phyloP scores from a whole-genome alignment of 1,140 invertebrate species.

The Hyposmocoma kahamanoa region DNA sequence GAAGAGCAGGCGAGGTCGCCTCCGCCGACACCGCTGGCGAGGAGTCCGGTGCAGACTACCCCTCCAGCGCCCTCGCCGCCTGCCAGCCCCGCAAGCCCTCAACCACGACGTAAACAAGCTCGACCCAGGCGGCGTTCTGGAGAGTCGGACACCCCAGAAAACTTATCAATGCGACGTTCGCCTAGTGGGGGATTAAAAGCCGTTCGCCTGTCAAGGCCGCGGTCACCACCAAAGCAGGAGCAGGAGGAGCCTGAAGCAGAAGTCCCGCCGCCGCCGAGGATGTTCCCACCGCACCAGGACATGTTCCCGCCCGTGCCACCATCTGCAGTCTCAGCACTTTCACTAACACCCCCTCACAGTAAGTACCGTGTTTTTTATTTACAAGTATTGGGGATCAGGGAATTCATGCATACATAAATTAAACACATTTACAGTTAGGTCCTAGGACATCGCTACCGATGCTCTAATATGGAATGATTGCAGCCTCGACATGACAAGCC shows the following conservation, averaged over 20 bases:
- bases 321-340: slow-evolving; percentile 81
- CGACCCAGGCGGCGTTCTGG: slow-evolving; percentile 86
- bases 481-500: too few relatives aligned
- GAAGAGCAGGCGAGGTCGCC: slow-evolving; percentile 60
- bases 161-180: slow-evolving; percentile 73
- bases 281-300: slow-evolving; percentile 75
- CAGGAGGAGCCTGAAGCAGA: slow-evolving; percentile 45
- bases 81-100: slow-evolving; percentile 79
- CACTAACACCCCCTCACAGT: slow-evolving; percentile 85
- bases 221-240: slow-evolving; percentile 54
- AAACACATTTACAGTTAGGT: too few relatives aligned
- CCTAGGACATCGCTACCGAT: too few relatives aligned
- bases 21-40: slow-evolving; percentile 70
- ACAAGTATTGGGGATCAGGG: too few relatives aligned
- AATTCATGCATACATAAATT: too few relatives aligned
- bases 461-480: too few relatives aligned
- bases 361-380: slow-evolving; percentile 64
- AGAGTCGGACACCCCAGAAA: slow-evolving; percentile 74
- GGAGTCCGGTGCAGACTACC: slow-evolving; percentile 74
- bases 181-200: slow-evolving; percentile 76
- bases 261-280: slow-evolving; percentile 58
- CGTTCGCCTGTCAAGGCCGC: slow-evolving; percentile 54
- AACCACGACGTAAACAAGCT: slow-evolving; percentile 86
- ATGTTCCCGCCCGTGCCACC: slow-evolving; percentile 79
- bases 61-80: slow-evolving; percentile 54